Evolutionary conservation across 2,113 vertebrate species (phyloP).

Genomic region (Psettodes erumei): DNA sequence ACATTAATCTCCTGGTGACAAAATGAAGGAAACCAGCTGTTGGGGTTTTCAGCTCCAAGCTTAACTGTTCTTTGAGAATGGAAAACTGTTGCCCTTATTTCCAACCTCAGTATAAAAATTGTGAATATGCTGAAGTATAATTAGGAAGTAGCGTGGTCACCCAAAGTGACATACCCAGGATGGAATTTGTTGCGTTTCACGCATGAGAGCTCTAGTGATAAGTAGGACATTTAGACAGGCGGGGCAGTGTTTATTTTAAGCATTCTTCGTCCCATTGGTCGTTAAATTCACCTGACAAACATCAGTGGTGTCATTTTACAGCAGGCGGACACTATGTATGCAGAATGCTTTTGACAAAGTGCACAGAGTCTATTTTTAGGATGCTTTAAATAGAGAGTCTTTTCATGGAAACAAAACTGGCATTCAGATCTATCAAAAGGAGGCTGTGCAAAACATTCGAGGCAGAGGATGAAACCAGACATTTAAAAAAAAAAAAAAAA

Average conservation of each 20-base stretch:
- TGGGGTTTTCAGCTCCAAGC: conserved; percentile 8
- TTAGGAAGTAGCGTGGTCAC: not conserved
- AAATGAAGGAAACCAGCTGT: conserved; percentile 40
- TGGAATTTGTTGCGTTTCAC: conserved; percentile 24
- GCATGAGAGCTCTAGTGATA: conserved; percentile 47
- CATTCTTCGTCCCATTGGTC: conserved; percentile 58
- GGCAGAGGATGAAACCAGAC: not conserved
- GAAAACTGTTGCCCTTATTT: not conserved
- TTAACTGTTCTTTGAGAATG: not conserved
- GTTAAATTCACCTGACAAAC: conserved; percentile 73
- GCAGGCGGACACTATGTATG: conserved; percentile 27
- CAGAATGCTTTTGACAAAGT: conserved; percentile 46
- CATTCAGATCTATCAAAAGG: conserved; percentile 16
- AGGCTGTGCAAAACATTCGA: not conserved
- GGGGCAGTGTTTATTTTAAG: conserved; percentile 76
- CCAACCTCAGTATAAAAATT: not conserved
- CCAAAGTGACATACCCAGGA: conserved; percentile 13
- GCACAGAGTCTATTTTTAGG: conserved; percentile 73
- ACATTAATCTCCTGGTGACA: conserved; percentile 1
- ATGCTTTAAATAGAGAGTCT: conserved; percentile 57
- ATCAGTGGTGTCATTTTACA: conserved; percentile 73
- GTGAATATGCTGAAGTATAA: not conserved
- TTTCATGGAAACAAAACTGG: conserved; percentile 63
- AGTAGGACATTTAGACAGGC: conserved; percentile 58
- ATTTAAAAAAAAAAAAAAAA: no score